These are phyloP conservation scores for Papilio polytes DNA, from an alignment of 1,140 invertebrate genomes.

Conservation along the genomic window DNA sequence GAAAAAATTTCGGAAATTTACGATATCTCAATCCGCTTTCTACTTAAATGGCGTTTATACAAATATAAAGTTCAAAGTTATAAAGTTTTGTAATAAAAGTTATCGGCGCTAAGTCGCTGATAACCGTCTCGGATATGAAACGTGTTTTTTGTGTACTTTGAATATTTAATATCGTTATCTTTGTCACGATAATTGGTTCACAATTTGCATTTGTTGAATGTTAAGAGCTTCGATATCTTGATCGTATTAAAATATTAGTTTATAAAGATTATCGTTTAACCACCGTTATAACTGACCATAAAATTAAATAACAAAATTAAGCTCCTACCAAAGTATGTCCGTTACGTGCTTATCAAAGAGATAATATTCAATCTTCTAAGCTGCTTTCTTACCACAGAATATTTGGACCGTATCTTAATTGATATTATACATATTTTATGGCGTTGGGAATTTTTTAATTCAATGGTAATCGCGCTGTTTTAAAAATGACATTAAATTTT, in stretches of 20 bases:
- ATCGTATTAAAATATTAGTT: constrained; percentile 20
- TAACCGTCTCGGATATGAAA: constrained; percentile 16
- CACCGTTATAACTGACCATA: constrained; percentile 2
- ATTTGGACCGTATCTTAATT: background rate
- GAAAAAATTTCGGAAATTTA: constrained; percentile 21
- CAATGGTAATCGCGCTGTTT: background rate
- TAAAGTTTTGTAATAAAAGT: constrained; percentile 19
- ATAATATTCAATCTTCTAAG: constrained; percentile 6
- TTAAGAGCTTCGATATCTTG: constrained; percentile 14
- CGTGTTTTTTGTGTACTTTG: constrained; percentile 22
- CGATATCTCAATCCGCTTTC: constrained; percentile 10
- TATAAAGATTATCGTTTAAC: constrained; percentile 4
- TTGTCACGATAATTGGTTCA: constrained; percentile 21
- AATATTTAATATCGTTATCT: constrained; percentile 27
- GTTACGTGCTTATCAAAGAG: background rate
- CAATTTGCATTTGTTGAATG: constrained; percentile 14
- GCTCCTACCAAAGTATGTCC: background rate
- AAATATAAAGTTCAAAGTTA: constrained; percentile 17
- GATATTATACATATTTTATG: background rate
- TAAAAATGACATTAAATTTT: background rate
- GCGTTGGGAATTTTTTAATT: background rate
- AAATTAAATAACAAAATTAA: constrained; percentile 17
- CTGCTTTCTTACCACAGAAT: background rate
- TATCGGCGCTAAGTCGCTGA: constrained; percentile 11
- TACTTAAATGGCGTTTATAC: constrained; percentile 21